A percentile compares a stretch with the other conserved stretches of the same genome.
These are phyloP conservation scores for Cryptocephalus primarius DNA, from an alignment of 2,888 invertebrate species.

Conservation along the genomic window DNA sequence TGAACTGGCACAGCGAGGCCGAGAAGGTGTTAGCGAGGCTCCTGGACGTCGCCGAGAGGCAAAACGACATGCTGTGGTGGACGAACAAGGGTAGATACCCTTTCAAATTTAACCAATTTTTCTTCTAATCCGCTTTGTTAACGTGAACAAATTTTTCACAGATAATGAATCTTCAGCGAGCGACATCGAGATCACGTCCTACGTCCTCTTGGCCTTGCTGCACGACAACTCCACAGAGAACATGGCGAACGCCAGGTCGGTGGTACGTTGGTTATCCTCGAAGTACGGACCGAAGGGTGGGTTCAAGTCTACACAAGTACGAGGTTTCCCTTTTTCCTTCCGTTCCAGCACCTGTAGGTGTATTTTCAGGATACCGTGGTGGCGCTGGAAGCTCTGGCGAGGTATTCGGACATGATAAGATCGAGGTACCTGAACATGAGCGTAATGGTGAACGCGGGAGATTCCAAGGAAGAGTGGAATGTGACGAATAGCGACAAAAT, in stretches of 20 bases:
- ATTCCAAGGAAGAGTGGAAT: slow-evolving; percentile 35
- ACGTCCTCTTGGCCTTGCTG: slow-evolving; percentile 50
- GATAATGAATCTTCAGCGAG: slow-evolving; percentile 34
- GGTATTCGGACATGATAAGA: slow-evolving; percentile 41
- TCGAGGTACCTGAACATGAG: slow-evolving; percentile 36
- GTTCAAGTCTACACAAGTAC: slow-evolving; percentile 63
- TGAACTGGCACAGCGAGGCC: slow-evolving; percentile 37
- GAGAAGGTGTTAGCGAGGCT: slow-evolving; percentile 34
- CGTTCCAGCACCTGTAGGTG: neutral
- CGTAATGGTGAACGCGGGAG: slow-evolving; percentile 36
- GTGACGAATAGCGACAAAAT: slow-evolving; percentile 40
- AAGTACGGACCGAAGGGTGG: slow-evolving; percentile 60
- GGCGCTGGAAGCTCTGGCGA: slow-evolving; percentile 48
- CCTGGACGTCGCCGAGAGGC: slow-evolving; percentile 34
- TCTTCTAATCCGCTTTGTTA: too few species aligned
- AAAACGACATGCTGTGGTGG: slow-evolving; percentile 44
- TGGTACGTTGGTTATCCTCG: slow-evolving; percentile 61
- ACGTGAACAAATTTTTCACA: too few species aligned
- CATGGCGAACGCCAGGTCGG: slow-evolving; percentile 45
- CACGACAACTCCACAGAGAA: slow-evolving; percentile 40
- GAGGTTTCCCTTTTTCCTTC: neutral
- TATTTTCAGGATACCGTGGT: slow-evolving; percentile 45
- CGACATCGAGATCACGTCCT: slow-evolving; percentile 58
- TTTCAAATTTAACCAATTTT: neutral
- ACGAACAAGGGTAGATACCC: slow-evolving; percentile 32